Base-by-base conservation (phyloP, 2,797 vertebrate species). In the Geotrypetes seraphini region DNA sequence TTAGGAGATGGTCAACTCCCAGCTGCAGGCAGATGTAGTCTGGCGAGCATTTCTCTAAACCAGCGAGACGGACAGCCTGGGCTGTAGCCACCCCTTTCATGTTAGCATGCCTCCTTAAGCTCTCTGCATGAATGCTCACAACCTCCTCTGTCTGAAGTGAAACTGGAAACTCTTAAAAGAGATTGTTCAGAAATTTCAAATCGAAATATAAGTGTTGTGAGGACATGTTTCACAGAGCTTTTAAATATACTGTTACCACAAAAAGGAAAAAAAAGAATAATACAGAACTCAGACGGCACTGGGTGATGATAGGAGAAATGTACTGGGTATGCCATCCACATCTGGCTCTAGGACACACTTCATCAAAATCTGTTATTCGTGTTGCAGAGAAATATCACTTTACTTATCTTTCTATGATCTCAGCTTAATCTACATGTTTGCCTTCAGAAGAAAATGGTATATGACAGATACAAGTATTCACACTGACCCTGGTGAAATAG, bases 21-120 rank as follows among this genome's bases (percentile, higher is more conserved):
- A n/a, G n/a, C n/a, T n/a, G n/a, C n/a, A 1, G 19, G 1, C 0
- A 16, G 14, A 22, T 8, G 8, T 9, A 30, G 33, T 5, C 27
- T 26, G 27, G 23, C 19, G 16, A 27, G 31, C 22, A 34, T 22
- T 20, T 28, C 29, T 12, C 19, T 16, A 30, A n/a, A 21, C 15
- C 2, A 13, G 22, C 28, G 18, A 38, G 29, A 12, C 18, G 25
- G 8, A 15, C 5, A 13, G 24, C 20, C 22, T 13, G 12, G 22
- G 22, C 31, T 16, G 8, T 4, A 19, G 21, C 12, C n/a, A 28
- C 30, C 25, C n/a, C 16, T n/a, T 9, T 45, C 16, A 9, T 8
- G 9, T 23, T 16, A 21, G 12, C 4, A 25, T 14, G 7, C 7
- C 10, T 23, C 14, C 15, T 42, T 16, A 27, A 27, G 26, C 12